Percentiles rank a stretch among this genome's conserved stretches.
Conservation (phyloP, 2,888 invertebrate genomes). For the Monoplex corrugatus region DNA sequence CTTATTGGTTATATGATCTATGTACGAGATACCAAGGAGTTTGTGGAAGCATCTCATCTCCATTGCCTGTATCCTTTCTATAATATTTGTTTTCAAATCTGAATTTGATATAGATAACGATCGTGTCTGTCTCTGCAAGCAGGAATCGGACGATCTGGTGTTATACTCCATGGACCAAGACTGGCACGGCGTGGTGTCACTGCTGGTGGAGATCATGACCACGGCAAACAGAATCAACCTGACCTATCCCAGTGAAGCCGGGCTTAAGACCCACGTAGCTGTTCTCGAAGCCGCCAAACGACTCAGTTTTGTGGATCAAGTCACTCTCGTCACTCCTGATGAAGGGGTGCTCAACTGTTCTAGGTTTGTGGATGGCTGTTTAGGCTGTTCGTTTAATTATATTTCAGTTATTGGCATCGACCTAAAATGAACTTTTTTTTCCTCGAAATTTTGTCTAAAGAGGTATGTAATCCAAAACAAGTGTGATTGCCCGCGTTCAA, state of each 20-base stretch:
- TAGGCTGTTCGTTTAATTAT: not conserved
- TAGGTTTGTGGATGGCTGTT: not conserved
- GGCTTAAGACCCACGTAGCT: not conserved
- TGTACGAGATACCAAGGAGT: too few relatives aligned
- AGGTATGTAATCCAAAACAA: too few relatives aligned
- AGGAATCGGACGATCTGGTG: too few relatives aligned
- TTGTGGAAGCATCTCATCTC: too few relatives aligned
- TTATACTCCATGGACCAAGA: constrained; percentile 28
- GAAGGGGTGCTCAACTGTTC: not conserved
- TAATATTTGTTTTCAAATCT: too few relatives aligned
- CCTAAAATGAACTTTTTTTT: too few relatives aligned
- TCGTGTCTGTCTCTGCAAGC: too few relatives aligned
- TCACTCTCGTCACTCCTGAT: not conserved
- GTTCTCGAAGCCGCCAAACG: constrained; percentile 28
- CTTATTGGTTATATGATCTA: too few relatives aligned
- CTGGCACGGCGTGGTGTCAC: constrained; percentile 15
- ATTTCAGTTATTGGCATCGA: too few relatives aligned
- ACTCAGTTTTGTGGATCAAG: constrained; percentile 7
- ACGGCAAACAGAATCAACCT: not conserved
- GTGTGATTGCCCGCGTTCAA: not conserved
- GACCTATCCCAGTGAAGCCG: not conserved
- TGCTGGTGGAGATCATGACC: constrained; percentile 23
- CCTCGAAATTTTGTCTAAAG: not conserved
- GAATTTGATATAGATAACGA: too few relatives aligned
- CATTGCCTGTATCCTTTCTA: too few relatives aligned